Evolutionary conservation across 1,140 invertebrate genomes (phyloP).

Genomic region (Reticulitermes speratus): DNA sequence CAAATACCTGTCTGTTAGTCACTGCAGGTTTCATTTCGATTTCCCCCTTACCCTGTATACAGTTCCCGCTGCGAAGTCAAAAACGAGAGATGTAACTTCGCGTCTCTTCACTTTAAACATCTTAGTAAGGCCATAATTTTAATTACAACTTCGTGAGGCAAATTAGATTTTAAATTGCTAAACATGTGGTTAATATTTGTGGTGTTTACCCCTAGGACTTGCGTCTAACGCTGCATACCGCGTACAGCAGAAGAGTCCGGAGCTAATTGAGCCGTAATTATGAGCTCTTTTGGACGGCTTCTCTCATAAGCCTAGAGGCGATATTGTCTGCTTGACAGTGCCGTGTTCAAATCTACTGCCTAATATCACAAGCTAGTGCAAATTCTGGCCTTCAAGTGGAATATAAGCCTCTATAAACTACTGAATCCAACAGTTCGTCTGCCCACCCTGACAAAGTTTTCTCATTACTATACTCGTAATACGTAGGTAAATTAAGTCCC

Average conservation of each 20-base stretch:
- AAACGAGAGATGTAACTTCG: background rate
- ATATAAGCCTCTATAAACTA: too few relatives aligned
- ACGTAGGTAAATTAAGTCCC: too few relatives aligned
- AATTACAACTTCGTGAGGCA: background rate
- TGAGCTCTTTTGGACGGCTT: background rate
- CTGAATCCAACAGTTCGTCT: too few relatives aligned
- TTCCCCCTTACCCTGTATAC: background rate
- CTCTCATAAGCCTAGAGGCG: background rate
- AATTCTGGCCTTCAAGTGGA: too few relatives aligned
- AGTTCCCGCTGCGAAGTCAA: background rate
- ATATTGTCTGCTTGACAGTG: too few relatives aligned
- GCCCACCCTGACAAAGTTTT: too few relatives aligned
- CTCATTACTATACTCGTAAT: too few relatives aligned
- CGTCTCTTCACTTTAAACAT: background rate
- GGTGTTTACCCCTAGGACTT: background rate
- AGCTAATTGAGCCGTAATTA: slow-evolving; percentile 1
- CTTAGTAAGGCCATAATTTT: background rate
- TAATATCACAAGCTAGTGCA: too few relatives aligned
- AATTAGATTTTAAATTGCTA: slow-evolving; percentile 15
- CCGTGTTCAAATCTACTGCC: too few relatives aligned
- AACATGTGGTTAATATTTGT: background rate
- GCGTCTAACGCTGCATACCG: background rate
- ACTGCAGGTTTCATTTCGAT: background rate
- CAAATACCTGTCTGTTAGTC: too few relatives aligned
- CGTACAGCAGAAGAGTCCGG: background rate